phyloP scores from a whole-genome alignment of 1,140 invertebrate species.

The Achroia grisella region DNA sequence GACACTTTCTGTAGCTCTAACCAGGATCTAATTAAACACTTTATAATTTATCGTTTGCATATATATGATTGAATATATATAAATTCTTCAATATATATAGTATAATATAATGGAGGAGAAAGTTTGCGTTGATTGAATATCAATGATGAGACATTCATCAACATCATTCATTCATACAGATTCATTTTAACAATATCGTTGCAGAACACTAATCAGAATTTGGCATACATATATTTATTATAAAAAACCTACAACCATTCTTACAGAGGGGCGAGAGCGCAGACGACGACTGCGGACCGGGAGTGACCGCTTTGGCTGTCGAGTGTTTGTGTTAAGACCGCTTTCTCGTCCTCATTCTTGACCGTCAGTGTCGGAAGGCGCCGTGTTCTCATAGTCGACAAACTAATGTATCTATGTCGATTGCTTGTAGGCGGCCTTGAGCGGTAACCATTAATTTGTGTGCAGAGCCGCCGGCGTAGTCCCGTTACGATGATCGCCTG shows the following conservation, averaged over 20 bases:
- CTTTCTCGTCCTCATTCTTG: slow-evolving; percentile 62
- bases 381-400: slow-evolving; percentile 60
- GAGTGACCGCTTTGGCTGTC: slow-evolving; percentile 17
- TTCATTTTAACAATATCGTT: slow-evolving; percentile 19
- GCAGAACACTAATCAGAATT: slow-evolving; percentile 27
- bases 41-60: slow-evolving; percentile 16
- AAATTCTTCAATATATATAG: slow-evolving; percentile 15
- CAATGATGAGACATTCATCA: slow-evolving; percentile 7
- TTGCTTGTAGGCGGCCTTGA: slow-evolving; percentile 68
- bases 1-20: slow-evolving; percentile 27
- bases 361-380: slow-evolving; percentile 40
- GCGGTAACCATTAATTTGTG: slow-evolving; percentile 65
- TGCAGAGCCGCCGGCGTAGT: slow-evolving; percentile 49
- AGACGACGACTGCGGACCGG: slow-evolving; percentile 5
- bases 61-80: slow-evolving; percentile 13
- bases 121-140: slow-evolving; percentile 24
- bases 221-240: slow-evolving; percentile 28
- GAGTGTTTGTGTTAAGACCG: slow-evolving; percentile 30
- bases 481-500: slow-evolving; percentile 57
- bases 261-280: slow-evolving; percentile 11
- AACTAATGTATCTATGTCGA: slow-evolving; percentile 68
- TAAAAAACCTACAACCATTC: slow-evolving; percentile 27
- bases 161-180: no score
- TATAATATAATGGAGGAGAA: slow-evolving; percentile 30
- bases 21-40: slow-evolving; percentile 50